A percentile compares a stretch with the other conserved stretches of the same genome.
These are phyloP conservation scores for Aradus depressus DNA, from an alignment of 2,888 invertebrate genomes.

Conservation along the genomic window DNA sequence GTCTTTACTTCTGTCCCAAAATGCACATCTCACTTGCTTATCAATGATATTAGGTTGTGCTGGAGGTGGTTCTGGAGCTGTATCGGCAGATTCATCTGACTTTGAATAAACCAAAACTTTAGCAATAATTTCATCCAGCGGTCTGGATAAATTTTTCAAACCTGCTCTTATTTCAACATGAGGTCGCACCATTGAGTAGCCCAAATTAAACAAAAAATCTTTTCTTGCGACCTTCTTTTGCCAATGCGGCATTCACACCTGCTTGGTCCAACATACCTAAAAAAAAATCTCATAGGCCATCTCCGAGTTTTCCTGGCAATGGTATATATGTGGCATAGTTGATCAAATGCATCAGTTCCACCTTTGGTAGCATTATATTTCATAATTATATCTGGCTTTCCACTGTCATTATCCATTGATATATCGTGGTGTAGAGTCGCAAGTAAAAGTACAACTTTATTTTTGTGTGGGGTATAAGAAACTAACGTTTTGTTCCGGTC, in stretches of 20 bases:
- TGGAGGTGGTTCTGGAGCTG: too few relatives aligned
- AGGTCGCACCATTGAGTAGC: too few relatives aligned
- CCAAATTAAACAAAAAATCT: conserved; percentile 8
- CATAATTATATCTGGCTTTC: conserved; percentile 28
- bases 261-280: conserved; percentile 30
- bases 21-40: conserved; percentile 8
- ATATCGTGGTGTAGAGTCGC: conserved; percentile 32
- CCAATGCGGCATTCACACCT: conserved; percentile 26
- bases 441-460: too few relatives aligned
- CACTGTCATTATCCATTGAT: conserved; percentile 21
- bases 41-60: too few relatives aligned
- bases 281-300: conserved; percentile 31
- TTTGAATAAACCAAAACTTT: too few relatives aligned
- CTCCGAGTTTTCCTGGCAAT: conserved; percentile 27
- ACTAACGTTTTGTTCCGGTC: too few relatives aligned
- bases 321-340: conserved; percentile 28
- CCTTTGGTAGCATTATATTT: conserved; percentile 31
- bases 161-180: too few relatives aligned
- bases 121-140: too few relatives aligned
- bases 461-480: too few relatives aligned
- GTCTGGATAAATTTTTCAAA: too few relatives aligned
- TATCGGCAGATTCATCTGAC: too few relatives aligned
- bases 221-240: conserved; percentile 1
- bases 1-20: neutral
- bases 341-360: conserved; percentile 31